Percentiles rank a stretch among this genome's conserved stretches.
phyloP scores from a whole-genome alignment of 2,888 invertebrate species.

The Drosophila dives region DNA sequence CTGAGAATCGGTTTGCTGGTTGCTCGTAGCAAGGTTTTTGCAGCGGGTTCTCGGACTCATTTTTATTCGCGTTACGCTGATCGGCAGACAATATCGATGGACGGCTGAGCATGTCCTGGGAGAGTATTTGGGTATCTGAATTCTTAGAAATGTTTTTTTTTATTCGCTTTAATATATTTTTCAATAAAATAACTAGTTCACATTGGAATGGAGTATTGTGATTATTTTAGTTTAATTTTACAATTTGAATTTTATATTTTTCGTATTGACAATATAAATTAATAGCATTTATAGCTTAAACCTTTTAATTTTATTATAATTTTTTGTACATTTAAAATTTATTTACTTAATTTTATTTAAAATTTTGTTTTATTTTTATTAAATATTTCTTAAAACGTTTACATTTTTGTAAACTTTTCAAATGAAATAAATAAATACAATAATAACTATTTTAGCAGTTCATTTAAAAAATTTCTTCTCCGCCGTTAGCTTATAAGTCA shows the following conservation, averaged over 20 bases:
- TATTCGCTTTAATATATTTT: background rate
- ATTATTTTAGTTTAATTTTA: background rate
- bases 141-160: background rate
- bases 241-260: background rate
- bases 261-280: background rate
- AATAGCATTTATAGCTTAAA: background rate
- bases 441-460: background rate
- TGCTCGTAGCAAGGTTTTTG: constrained; percentile 5
- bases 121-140: constrained; percentile 12
- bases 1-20: constrained; percentile 40
- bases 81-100: constrained; percentile 28
- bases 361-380: background rate
- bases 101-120: constrained; percentile 37
- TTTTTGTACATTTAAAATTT: background rate
- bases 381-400: background rate
- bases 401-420: background rate
- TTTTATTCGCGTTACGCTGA: background rate
- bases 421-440: background rate
- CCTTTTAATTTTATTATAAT: background rate
- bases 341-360: background rate
- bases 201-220: background rate
- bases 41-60: constrained; percentile 24
- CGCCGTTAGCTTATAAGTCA: background rate
- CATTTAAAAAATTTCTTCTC: background rate
- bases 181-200: background rate